phyloP scores from a whole-genome alignment of 2,797 vertebrate genomes.

The Squalus acanthias region DNA sequence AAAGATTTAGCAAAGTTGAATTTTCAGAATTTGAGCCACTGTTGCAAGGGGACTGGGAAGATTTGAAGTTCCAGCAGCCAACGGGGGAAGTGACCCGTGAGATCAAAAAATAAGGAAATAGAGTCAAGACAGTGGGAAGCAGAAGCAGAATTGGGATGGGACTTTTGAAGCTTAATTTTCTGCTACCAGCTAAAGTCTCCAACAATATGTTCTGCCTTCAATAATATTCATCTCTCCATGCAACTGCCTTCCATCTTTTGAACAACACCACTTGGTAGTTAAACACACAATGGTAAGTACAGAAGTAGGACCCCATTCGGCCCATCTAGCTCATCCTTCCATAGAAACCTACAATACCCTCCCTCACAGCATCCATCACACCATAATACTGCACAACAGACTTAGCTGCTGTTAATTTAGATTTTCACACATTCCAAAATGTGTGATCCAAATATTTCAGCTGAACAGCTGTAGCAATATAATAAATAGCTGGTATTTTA shows the following conservation, averaged over 20 bases:
- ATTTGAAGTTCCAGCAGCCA: background rate
- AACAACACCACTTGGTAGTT: background rate
- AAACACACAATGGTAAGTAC: background rate
- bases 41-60: background rate
- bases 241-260: background rate
- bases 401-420: background rate
- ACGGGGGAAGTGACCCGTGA: background rate
- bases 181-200: background rate
- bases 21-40: background rate
- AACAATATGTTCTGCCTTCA: background rate
- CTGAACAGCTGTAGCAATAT: background rate
- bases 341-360: background rate
- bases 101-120: background rate
- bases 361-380: background rate
- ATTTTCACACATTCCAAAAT: conserved; percentile 19
- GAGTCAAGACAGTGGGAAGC: background rate
- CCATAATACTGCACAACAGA: background rate
- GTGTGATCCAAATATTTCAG: conserved; percentile 19
- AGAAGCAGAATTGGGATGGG: background rate
- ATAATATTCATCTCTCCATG: background rate
- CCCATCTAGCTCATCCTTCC: background rate
- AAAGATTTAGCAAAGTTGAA: background rate
- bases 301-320: background rate
- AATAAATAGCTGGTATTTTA: background rate
- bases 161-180: background rate